Evolutionary conservation across 2,113 vertebrate genomes (phyloP).

Genomic region (Hippopotamus amphibius): DNA sequence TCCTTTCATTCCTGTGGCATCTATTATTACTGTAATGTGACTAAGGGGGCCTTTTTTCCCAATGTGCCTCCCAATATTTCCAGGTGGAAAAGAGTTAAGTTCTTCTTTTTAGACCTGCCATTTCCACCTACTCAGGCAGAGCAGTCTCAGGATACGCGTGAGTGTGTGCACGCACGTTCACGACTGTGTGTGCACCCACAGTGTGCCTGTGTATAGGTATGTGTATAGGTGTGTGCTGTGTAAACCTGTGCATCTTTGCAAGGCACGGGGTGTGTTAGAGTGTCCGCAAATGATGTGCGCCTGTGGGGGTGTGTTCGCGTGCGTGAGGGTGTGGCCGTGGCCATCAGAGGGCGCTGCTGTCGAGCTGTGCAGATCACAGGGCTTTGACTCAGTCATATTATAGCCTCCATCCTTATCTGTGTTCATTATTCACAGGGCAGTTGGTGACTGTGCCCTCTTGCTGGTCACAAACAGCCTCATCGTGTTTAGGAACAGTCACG

Average conservation of each 20-base stretch:
- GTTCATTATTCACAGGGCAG: rapidly evolving
- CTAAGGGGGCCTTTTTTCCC: not conserved
- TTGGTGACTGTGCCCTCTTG: conserved; percentile 33
- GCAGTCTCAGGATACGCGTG: not conserved
- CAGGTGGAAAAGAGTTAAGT: not conserved
- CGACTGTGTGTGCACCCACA: too few relatives aligned
- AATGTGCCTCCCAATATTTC: not conserved
- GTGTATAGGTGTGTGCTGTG: rapidly evolving
- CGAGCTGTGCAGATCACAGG: not conserved
- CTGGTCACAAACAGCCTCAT: conserved; percentile 35
- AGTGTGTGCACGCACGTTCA: rapidly evolving
- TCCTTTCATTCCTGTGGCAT: not conserved
- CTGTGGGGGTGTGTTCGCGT: not conserved
- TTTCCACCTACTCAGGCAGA: not conserved
- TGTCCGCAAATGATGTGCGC: too few relatives aligned
- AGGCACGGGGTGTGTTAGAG: not conserved
- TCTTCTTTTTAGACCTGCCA: not conserved
- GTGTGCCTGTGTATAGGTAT: not conserved
- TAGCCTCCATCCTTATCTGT: not conserved
- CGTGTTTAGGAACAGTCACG: conserved; percentile 47
- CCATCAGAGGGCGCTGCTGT: not conserved
- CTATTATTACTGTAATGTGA: not conserved
- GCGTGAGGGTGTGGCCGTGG: too few relatives aligned
- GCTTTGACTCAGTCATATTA: not conserved
- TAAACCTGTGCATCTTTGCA: rapidly evolving